phyloP scores from a whole-genome alignment of 2,888 invertebrate genomes.

The Miltochrista miniata region DNA sequence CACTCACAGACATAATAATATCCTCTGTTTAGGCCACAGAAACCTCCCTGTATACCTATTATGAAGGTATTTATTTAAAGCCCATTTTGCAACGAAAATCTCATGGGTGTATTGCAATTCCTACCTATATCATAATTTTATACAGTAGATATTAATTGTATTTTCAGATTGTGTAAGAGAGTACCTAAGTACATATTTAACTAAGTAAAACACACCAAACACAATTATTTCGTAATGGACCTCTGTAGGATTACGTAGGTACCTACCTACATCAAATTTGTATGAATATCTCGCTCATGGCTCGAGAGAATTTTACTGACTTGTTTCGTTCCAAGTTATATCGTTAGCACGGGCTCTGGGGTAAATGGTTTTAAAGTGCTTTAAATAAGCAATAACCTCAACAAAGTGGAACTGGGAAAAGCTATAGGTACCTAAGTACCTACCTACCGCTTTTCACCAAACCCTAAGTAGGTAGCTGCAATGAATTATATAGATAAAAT shows the following conservation, averaged over 20 bases:
- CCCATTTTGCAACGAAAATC: neutral
- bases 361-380: no score
- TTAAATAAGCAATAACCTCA: neutral
- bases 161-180: neutral
- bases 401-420: no score
- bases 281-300: constrained; percentile 5
- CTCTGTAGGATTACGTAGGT: neutral
- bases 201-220: neutral
- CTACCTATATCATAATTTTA: no score
- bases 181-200: neutral
- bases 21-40: neutral
- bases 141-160: neutral
- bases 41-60: no score
- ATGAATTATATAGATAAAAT: no score
- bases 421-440: no score
- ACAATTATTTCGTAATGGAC: neutral
- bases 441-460: no score
- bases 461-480: no score
- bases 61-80: neutral
- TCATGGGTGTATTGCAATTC: neutral
- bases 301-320: constrained; percentile 10
- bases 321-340: constrained; percentile 14
- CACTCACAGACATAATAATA: neutral
- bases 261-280: constrained; percentile 14
- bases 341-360: constrained; percentile 14